phyloP scores from a whole-genome alignment of 2,888 invertebrate species.

The Pegoplata infirma region DNA sequence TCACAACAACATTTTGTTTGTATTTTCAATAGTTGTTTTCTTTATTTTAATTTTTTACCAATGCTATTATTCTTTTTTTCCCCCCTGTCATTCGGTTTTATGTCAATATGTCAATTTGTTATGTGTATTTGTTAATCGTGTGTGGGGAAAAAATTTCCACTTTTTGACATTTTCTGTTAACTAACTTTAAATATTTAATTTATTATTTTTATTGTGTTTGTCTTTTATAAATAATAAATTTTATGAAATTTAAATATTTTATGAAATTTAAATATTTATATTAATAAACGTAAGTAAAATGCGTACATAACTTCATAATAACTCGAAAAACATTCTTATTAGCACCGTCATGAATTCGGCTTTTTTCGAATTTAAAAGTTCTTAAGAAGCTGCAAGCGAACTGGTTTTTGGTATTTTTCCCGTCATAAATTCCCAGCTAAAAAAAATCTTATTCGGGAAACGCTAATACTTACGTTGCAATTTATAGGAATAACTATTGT shows the following conservation, averaged over 20 bases:
- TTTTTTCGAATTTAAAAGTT: no score
- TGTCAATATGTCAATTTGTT: conserved; percentile 60
- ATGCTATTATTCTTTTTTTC: conserved; percentile 29
- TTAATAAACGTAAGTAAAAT: no score
- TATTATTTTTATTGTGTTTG: not conserved
- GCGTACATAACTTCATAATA: not conserved
- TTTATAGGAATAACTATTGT: no score
- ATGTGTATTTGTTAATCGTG: conserved; percentile 25
- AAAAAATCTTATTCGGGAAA: no score
- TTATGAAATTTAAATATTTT: conserved; percentile 18
- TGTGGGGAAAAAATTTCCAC: not conserved
- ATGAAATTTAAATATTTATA: not conserved
- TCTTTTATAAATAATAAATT: conserved; percentile 19
- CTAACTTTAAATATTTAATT: conserved; percentile 45
- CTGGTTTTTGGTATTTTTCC: no score
- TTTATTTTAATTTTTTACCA: conserved; percentile 12
- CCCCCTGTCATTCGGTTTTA: conserved; percentile 34
- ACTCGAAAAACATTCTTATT: no score
- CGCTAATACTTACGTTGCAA: no score
- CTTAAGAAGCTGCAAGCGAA: no score
- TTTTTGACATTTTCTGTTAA: conserved; percentile 33
- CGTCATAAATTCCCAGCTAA: no score
- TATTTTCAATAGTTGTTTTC: not conserved
- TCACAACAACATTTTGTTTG: conserved; percentile 33
- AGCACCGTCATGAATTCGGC: no score